A percentile compares a stretch with the other conserved stretches of the same genome.
Evolutionary conservation across 2,888 invertebrate species (phyloP).

Genomic region (Ochlodes sylvanus): DNA sequence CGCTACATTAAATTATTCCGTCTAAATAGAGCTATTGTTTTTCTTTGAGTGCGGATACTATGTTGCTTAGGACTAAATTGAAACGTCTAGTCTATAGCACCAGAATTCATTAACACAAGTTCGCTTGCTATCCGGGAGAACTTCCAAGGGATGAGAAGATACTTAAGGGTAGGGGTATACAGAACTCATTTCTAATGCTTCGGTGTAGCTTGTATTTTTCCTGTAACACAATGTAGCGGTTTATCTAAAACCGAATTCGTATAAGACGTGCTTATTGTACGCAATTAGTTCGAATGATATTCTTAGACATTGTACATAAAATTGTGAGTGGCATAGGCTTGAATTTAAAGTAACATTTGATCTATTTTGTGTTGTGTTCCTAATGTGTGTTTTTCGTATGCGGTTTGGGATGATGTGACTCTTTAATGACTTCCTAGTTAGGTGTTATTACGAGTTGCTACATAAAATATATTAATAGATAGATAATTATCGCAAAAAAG

Average conservation of each 20-base stretch:
- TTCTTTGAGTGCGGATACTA: no score
- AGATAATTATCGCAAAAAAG: no score
- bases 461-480: not conserved
- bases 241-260: conserved; percentile 1
- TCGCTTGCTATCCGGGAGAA: no score
- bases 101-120: no score
- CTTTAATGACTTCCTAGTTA: conserved; percentile 68
- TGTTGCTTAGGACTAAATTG: no score
- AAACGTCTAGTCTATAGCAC: no score
- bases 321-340: conserved; percentile 26
- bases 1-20: no score
- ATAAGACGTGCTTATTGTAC: conserved; percentile 19
- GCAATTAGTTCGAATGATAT: conserved; percentile 14
- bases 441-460: conserved; percentile 36
- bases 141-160: no score
- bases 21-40: no score
- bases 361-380: conserved; percentile 56
- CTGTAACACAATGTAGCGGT: not conserved
- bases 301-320: not conserved
- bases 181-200: not conserved
- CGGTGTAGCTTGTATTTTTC: conserved; percentile 18
- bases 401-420: conserved; percentile 66
- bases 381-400: conserved; percentile 68
- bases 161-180: no score
- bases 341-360: conserved; percentile 44